These are phyloP conservation scores for Lithodes maja DNA, from an alignment of 2,888 invertebrate species.

Conservation along the genomic window DNA sequence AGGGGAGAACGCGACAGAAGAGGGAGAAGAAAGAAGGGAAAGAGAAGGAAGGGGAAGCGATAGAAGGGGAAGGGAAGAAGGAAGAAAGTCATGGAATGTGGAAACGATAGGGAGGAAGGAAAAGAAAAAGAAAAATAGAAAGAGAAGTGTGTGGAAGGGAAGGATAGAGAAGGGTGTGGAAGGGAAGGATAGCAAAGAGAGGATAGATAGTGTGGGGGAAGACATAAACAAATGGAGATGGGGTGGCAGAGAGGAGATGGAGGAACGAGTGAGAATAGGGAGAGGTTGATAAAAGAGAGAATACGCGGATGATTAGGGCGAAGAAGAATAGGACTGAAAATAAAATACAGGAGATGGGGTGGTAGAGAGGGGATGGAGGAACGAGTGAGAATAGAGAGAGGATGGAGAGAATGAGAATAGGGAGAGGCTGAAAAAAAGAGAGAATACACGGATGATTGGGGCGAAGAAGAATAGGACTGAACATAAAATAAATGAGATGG, in stretches of 20 bases:
- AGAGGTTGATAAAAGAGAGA: background rate
- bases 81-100: background rate
- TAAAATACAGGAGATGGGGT: background rate
- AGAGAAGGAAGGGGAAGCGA: background rate
- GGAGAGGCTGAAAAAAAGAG: slow-evolving; percentile 1
- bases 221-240: background rate
- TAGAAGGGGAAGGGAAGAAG: background rate
- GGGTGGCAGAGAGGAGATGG: background rate
- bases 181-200: background rate
- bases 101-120: background rate
- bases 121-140: background rate
- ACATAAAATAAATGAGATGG: background rate
- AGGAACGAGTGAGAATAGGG: background rate
- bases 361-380: background rate
- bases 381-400: background rate
- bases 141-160: background rate
- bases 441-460: background rate
- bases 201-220: background rate
- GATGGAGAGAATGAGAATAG: background rate
- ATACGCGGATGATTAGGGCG: background rate
- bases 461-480: background rate
- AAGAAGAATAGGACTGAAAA: background rate
- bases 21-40: background rate
- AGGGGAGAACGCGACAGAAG: background rate
- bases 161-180: background rate